A percentile compares a stretch with the other conserved stretches of the same genome.
Evolutionary conservation across 2,797 vertebrate genomes (phyloP).

Genomic region (Malurus splendens): DNA sequence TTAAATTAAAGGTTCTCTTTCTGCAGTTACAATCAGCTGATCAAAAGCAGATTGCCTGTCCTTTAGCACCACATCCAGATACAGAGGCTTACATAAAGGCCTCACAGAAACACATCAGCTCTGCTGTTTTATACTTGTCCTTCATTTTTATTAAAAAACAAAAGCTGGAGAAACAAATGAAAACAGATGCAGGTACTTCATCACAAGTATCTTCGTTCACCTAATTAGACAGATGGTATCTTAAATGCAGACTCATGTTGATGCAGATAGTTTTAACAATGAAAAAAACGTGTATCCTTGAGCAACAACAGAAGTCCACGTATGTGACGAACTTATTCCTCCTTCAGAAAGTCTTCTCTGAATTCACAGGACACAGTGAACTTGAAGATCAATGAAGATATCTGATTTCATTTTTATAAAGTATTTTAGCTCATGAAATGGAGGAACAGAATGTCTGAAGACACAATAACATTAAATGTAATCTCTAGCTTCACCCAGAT

Average conservation of each 20-base stretch:
- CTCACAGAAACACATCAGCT: constrained; percentile 25
- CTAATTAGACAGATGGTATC: constrained; percentile 35
- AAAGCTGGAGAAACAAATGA: not conserved
- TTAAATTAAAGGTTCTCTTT: constrained; percentile 51
- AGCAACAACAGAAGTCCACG: not conserved
- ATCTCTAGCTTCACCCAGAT: constrained; percentile 46
- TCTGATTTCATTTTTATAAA: constrained; percentile 43
- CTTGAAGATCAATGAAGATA: not conserved
- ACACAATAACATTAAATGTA: constrained; percentile 31
- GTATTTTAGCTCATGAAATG: constrained; percentile 44
- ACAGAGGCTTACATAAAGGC: constrained; percentile 50
- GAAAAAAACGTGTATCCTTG: not conserved
- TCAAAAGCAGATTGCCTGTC: constrained; percentile 51
- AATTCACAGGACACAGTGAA: constrained; percentile 29
- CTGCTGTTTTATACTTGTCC: constrained; percentile 28
- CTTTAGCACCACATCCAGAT: constrained; percentile 51
- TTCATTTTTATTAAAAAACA: constrained; percentile 41
- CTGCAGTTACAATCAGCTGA: constrained; percentile 50
- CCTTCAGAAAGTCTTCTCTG: constrained; percentile 34
- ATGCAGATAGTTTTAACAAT: not conserved
- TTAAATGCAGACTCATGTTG: constrained; percentile 7
- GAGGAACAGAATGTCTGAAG: constrained; percentile 44
- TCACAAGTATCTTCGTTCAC: constrained; percentile 19
- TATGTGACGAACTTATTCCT: constrained; percentile 16
- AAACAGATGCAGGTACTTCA: not conserved